These are phyloP conservation scores for Ceratosolen fusciceps DNA, from an alignment of 1,140 invertebrate genomes.

Conservation along the genomic window DNA sequence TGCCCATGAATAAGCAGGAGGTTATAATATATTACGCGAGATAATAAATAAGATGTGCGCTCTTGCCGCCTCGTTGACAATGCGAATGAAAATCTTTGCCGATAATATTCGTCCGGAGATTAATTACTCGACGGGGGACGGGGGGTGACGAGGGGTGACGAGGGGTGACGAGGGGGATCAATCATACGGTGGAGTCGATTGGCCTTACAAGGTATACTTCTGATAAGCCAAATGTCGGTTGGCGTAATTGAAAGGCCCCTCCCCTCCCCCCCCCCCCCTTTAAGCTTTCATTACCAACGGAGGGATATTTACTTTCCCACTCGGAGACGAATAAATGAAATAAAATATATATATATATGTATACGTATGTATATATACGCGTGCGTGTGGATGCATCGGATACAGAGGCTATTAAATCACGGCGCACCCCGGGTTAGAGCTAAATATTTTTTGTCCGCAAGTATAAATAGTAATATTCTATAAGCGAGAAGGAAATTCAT, in stretches of 20 bases:
- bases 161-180: too few relatives aligned
- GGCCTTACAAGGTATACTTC: not conserved
- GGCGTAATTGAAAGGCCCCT: not conserved
- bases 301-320: constrained; percentile 9
- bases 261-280: not conserved
- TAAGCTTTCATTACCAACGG: not conserved
- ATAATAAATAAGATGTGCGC: too few relatives aligned
- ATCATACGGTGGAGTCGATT: too few relatives aligned
- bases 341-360: constrained; percentile 12
- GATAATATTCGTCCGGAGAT: too few relatives aligned
- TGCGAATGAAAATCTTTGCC: too few relatives aligned
- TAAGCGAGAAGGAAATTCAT: constrained; percentile 30
- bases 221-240: not conserved
- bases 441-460: constrained; percentile 35
- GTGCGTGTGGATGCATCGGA: constrained; percentile 13
- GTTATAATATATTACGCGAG: too few relatives aligned
- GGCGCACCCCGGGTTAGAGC: not conserved
- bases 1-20: too few relatives aligned
- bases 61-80: too few relatives aligned
- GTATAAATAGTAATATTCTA: constrained; percentile 35
- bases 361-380: too few relatives aligned
- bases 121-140: too few relatives aligned
- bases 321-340: not conserved
- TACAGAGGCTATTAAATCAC: constrained; percentile 25
- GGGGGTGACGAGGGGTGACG: too few relatives aligned